These are phyloP conservation scores for Arctia plantaginis DNA, from an alignment of 2,888 invertebrate species.

Conservation along the genomic window DNA sequence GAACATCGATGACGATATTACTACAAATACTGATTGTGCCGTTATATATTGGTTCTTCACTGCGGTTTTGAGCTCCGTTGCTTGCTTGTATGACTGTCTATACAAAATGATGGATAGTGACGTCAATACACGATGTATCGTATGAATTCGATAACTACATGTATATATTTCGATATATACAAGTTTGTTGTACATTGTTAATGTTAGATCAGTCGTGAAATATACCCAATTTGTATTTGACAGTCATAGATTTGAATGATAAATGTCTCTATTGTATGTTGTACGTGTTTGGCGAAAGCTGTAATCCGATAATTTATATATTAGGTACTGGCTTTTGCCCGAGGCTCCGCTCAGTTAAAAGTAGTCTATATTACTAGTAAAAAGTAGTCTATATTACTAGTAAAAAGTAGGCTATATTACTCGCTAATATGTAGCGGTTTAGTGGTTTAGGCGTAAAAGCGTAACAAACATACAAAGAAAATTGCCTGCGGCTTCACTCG, in stretches of 20 bases:
- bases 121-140: constrained; percentile 47
- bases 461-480: too few relatives aligned
- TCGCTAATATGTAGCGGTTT: too few relatives aligned
- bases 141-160: constrained; percentile 16
- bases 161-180: constrained; percentile 28
- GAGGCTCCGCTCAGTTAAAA: too few relatives aligned
- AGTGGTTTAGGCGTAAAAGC: too few relatives aligned
- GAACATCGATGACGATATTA: not conserved
- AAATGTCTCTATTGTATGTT: constrained; percentile 32
- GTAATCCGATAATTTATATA: not conserved
- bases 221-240: constrained; percentile 44
- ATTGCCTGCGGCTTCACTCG: too few relatives aligned
- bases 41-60: not conserved
- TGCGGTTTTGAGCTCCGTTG: not conserved
- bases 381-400: too few relatives aligned
- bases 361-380: too few relatives aligned
- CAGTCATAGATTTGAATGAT: constrained; percentile 38
- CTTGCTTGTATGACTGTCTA: not conserved
- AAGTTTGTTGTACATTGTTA: constrained; percentile 51
- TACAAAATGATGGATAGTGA: constrained; percentile 52
- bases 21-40: not conserved
- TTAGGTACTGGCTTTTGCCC: not conserved
- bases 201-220: constrained; percentile 44
- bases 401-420: too few relatives aligned
- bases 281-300: constrained; percentile 27